A percentile compares a stretch with the other conserved stretches of the same genome.
Conservation (phyloP, 2,888 invertebrate genomes). For the Netelia virgata region DNA sequence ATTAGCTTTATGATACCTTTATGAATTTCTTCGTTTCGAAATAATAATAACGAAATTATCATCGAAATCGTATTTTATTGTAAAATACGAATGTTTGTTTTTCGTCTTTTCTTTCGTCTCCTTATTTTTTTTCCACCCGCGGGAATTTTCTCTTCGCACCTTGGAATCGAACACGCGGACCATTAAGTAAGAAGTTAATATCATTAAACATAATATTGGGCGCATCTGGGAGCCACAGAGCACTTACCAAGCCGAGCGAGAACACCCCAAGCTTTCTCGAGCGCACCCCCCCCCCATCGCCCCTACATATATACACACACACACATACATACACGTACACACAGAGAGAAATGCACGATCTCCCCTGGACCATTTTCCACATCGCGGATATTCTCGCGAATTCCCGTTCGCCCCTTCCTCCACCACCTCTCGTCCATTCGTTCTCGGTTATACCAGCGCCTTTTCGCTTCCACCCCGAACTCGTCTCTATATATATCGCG, state of each 20-base stretch:
- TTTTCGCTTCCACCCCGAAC: slow-evolving; percentile 47
- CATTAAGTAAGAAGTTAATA: slow-evolving; percentile 85
- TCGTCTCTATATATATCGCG: background rate
- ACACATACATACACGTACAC: slow-evolving; percentile 61
- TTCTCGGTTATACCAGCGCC: slow-evolving; percentile 67
- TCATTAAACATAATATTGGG: slow-evolving; percentile 85
- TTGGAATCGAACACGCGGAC: slow-evolving; percentile 84
- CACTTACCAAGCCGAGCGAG: slow-evolving; percentile 81
- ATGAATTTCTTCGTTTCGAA: background rate
- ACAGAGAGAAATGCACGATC: slow-evolving; percentile 61
- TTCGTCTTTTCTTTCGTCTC: background rate
- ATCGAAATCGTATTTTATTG: too few species aligned
- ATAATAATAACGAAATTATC: too few species aligned
- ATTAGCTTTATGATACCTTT: background rate
- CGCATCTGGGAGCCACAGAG: slow-evolving; percentile 85
- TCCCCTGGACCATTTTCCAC: slow-evolving; percentile 64
- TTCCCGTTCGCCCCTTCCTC: slow-evolving; percentile 49
- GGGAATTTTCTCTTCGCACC: slow-evolving; percentile 76
- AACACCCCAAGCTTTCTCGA: slow-evolving; percentile 61
- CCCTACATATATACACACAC: slow-evolving; percentile 62
- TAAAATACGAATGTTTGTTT: background rate
- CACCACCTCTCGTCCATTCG: slow-evolving; percentile 41
- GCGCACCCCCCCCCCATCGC: slow-evolving; percentile 61
- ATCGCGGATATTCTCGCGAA: slow-evolving; percentile 71
- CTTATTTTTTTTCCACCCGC: slow-evolving; percentile 56